Evolutionary conservation across 2,888 invertebrate genomes (phyloP).

Genomic region (Lysandra bellargus): DNA sequence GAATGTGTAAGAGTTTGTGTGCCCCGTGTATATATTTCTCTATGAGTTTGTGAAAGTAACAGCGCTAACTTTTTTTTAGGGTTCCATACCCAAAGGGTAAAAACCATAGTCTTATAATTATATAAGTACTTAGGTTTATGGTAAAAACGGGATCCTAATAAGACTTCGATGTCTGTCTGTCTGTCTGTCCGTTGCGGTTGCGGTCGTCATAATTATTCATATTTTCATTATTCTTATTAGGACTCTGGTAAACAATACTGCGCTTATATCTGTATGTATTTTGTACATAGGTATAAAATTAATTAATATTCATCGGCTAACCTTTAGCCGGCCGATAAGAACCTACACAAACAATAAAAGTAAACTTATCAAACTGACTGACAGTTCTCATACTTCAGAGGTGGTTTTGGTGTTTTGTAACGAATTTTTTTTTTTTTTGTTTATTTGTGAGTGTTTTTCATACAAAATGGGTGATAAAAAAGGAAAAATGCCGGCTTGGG

Average conservation of each 20-base stretch:
- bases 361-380: neutral
- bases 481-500: conserved; percentile 49
- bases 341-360: conserved; percentile 8
- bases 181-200: too few relatives aligned
- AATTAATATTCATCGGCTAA: neutral
- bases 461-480: conserved; percentile 43
- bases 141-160: too few relatives aligned
- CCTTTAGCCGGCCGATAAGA: neutral
- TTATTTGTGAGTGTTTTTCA: neutral
- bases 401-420: neutral
- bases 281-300: neutral
- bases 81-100: too few relatives aligned
- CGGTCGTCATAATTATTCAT: too few relatives aligned
- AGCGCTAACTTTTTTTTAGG: too few relatives aligned
- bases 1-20: too few relatives aligned
- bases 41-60: too few relatives aligned
- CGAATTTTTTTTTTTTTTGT: neutral
- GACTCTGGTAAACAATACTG: neutral
- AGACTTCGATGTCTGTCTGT: too few relatives aligned
- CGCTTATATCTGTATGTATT: neutral
- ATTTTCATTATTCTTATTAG: neutral
- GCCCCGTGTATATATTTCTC: too few relatives aligned
- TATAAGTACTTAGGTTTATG: too few relatives aligned
- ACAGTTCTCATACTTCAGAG: neutral
- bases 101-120: too few relatives aligned